These are phyloP conservation scores for Rhegmatorhina hoffmannsi DNA, from an alignment of 2,113 vertebrate species.

Conservation along the genomic window DNA sequence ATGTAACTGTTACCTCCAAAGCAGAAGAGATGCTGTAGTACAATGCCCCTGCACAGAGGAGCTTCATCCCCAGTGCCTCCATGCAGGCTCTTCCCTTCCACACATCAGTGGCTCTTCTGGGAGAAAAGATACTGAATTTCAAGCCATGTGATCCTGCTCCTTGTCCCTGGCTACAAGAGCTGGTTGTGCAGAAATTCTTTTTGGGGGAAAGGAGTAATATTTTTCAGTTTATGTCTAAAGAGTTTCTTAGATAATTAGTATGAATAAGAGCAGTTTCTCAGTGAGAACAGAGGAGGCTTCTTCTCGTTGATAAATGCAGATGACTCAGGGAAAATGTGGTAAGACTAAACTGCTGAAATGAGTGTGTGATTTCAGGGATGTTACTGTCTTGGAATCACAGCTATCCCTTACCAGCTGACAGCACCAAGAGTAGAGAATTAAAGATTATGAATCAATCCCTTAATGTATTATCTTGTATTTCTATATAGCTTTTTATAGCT, in stretches of 20 bases:
- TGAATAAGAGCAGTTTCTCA: background rate
- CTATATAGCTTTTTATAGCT: background rate
- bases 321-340: background rate
- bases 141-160: background rate
- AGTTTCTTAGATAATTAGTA: background rate
- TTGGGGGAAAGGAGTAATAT: background rate
- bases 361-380: background rate
- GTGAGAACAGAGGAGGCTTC: background rate
- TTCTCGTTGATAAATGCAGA: background rate
- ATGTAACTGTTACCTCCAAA: background rate
- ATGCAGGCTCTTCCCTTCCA: background rate
- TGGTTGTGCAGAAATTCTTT: background rate
- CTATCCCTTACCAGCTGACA: background rate
- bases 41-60: background rate
- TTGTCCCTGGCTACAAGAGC: background rate
- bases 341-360: background rate
- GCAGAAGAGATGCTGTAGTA: background rate
- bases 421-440: background rate
- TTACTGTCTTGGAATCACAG: background rate
- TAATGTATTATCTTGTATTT: background rate
- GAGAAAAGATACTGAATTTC: background rate
- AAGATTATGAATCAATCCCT: background rate
- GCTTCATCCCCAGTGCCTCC: background rate
- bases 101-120: background rate
- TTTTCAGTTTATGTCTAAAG: background rate